Evolutionary conservation across 2,888 invertebrate genomes (phyloP).

Genomic region (Phymatocera aterrima): DNA sequence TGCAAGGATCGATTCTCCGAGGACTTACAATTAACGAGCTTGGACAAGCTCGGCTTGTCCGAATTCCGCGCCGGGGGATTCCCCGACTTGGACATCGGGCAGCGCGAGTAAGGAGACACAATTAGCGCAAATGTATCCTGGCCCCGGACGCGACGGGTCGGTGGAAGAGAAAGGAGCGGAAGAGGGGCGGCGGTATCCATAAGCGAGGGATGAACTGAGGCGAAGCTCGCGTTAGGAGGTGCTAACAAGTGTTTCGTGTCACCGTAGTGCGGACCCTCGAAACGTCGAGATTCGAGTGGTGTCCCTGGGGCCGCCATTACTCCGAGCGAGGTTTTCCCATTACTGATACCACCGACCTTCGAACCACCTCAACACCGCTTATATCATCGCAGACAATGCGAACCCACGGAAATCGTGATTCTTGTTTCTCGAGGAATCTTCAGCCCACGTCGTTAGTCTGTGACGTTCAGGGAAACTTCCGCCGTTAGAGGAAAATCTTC

Average conservation of each 20-base stretch:
- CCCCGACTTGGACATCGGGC: constrained; percentile 3
- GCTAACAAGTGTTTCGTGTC: constrained; percentile 68
- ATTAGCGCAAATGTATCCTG: constrained; percentile 23
- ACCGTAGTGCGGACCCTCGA: constrained; percentile 18
- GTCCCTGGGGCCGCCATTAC: constrained; percentile 67
- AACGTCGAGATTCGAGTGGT: constrained; percentile 43
- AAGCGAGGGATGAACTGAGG: constrained; percentile 30
- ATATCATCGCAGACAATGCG: constrained; percentile 55
- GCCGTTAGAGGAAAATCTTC: neutral
- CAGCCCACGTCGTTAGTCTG: constrained; percentile 62
- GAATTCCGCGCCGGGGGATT: constrained; percentile 8
- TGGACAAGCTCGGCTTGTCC: neutral
- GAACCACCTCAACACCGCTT: constrained; percentile 48
- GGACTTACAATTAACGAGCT: constrained; percentile 9
- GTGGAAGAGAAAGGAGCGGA: neutral
- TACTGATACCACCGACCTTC: constrained; percentile 53
- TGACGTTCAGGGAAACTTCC: neutral
- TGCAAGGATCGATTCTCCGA: neutral
- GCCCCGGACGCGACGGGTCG: neutral
- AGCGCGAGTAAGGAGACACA: constrained; percentile 13
- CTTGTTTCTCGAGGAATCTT: constrained; percentile 7
- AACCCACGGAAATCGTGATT: constrained; percentile 10
- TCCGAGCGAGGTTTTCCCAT: constrained; percentile 61
- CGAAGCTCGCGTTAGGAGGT: constrained; percentile 60
- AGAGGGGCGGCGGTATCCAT: constrained; percentile 3